Base-by-base conservation (phyloP, 2,888 invertebrate species). In the Caenorhabditis sinica region DNA sequence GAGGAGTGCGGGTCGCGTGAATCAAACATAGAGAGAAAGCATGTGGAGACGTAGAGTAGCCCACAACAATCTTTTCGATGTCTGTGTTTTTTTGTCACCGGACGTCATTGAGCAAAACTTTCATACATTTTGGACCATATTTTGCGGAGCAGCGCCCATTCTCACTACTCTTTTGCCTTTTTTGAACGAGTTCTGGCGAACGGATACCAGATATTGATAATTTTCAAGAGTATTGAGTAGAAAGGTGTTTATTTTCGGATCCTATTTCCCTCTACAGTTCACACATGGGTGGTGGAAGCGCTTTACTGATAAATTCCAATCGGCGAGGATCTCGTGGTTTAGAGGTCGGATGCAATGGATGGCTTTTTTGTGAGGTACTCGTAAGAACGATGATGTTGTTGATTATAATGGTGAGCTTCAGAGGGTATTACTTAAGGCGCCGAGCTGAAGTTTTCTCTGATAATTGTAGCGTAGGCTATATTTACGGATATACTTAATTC, bases 281-380 rank as follows among this genome's bases (percentile, higher is more conserved):
- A 0, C 15, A 8, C 36, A 79, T 79, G 79, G 79, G 79, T n/a
- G 79, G 79, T 17, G 79, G 79, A 20, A 79, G 79, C 36, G 79
- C 53, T 20, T 56, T 79, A 17, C 36, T 79, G 28, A 65, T 79
- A 6, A 79, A 79, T 45, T 79, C 79, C n/a, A 53, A 79, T 25
- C 65, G 71, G 3, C 49, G 72, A 20, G 51, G 60, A 13, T 45
- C 60, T 17, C 40, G 43, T 20, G 36, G 49, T 5, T 28, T 51
- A 11, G 77, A 69, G 28, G 72, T 79, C 36, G 79, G 79, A 20
- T 79, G 79, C 20, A 20, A 36, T 3, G 79, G 79, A 65, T 79
- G 79, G 79, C n/a, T n/a, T n/a, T 72, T 79, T 58, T 79, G 79
- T 33, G 79, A 79, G 33, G 33, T 79, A 4, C 20, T 79, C 23